Percentiles rank a stretch among this genome's conserved stretches.
These are phyloP conservation scores for Platygyra sinensis DNA, from an alignment of 64 coral and sea anemone genomes.

Conservation along the genomic window DNA sequence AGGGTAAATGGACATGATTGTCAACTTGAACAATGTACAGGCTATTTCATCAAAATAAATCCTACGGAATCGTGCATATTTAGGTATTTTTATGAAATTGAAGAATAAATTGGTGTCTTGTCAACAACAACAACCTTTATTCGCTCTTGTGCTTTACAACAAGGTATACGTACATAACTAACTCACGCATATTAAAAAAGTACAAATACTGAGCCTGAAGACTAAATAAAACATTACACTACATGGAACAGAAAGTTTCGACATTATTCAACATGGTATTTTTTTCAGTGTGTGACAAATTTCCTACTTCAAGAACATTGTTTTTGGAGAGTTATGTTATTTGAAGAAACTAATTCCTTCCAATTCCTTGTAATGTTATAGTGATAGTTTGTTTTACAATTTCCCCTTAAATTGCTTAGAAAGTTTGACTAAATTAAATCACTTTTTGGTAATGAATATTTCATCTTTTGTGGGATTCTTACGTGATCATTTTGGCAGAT, in stretches of 20 bases:
- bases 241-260: no score
- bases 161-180: no score
- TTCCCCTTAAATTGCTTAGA: background rate
- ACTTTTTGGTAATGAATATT: constrained; percentile 24
- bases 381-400: no score
- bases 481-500: constrained; percentile 19
- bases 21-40: background rate
- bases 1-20: background rate
- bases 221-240: no score
- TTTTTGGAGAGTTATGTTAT: no score
- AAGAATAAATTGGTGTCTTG: background rate
- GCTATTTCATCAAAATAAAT: background rate
- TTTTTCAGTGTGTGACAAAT: background rate
- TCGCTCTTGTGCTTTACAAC: no score
- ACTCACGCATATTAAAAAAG: no score
- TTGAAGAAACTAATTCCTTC: no score
- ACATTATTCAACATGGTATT: background rate
- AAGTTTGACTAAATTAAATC: constrained; percentile 1
- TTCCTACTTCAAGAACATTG: no score
- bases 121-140: background rate
- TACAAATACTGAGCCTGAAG: no score
- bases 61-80: background rate
- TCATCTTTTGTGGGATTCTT: constrained; percentile 16
- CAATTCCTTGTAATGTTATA: no score
- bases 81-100: background rate